These are phyloP conservation scores for Sinocyclocheilus maitianheensis DNA, from an alignment of 2,113 vertebrate genomes.

Conservation along the genomic window DNA sequence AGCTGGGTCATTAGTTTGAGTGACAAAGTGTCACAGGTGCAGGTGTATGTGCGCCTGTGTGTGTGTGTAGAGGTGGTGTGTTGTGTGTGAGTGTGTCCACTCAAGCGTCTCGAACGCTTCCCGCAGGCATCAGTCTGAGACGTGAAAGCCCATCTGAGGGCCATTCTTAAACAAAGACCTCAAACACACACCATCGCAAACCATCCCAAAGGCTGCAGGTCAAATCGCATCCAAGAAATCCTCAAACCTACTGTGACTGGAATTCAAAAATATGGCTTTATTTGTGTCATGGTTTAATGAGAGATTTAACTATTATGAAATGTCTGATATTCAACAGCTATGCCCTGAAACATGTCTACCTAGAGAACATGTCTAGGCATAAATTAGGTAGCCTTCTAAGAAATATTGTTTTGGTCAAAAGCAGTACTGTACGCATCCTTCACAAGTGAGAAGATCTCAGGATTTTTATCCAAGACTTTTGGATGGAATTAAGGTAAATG, in stretches of 20 bases:
- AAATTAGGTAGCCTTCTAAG: background rate
- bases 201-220: slow-evolving; percentile 11
- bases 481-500: background rate
- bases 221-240: background rate
- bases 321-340: background rate
- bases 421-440: background rate
- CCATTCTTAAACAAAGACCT: slow-evolving; percentile 33
- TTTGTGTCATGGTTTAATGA: slow-evolving; percentile 11
- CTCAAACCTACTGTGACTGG: background rate
- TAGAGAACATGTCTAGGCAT: background rate
- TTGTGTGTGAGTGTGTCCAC: slow-evolving; percentile 21
- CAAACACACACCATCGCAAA: slow-evolving; percentile 12
- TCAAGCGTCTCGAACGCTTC: slow-evolving; percentile 50
- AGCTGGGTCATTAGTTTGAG: slow-evolving; percentile 39
- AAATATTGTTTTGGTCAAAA: background rate
- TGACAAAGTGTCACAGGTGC: slow-evolving; percentile 35
- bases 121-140: slow-evolving; percentile 38
- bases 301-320: background rate
- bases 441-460: background rate
- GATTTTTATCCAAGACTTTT: background rate
- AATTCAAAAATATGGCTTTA: background rate
- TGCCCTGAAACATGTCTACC: background rate
- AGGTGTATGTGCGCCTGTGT: slow-evolving; percentile 16
- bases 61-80: slow-evolving; percentile 31
- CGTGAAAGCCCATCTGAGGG: slow-evolving; percentile 39